A percentile compares a stretch with the other conserved stretches of the same genome.
These are phyloP conservation scores for Martes flavigula DNA, from an alignment of 2,797 vertebrate genomes.

Conservation along the genomic window DNA sequence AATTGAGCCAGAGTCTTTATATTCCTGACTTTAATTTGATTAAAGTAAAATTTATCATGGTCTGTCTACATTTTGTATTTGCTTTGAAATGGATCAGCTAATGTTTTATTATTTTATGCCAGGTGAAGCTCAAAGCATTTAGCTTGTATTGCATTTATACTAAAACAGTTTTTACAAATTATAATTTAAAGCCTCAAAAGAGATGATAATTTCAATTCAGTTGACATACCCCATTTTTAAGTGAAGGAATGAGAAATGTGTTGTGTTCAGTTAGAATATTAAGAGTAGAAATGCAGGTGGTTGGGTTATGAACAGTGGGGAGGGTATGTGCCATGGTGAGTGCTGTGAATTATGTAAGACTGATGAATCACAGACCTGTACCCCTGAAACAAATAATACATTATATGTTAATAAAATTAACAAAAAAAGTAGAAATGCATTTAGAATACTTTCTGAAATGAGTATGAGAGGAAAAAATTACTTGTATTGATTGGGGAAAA, in stretches of 20 bases:
- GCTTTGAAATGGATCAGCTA: constrained; percentile 38
- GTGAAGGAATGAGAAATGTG: background rate
- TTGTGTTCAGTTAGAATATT: background rate
- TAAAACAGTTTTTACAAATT: constrained; percentile 17
- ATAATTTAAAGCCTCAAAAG: background rate
- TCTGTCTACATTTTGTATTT: constrained; percentile 27
- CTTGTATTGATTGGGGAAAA: background rate
- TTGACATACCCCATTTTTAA: background rate
- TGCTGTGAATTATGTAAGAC: no score
- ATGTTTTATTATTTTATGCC: constrained; percentile 26
- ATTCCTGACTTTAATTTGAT: constrained; percentile 47
- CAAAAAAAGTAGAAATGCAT: background rate
- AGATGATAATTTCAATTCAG: background rate
- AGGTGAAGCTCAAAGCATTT: background rate
- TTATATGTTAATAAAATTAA: no score
- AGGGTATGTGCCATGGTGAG: no score
- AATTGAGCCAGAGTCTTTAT: constrained; percentile 30
- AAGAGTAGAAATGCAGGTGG: background rate
- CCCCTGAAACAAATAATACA: no score
- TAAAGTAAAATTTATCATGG: constrained; percentile 40
- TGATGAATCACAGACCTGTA: no score
- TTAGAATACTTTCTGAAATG: constrained; percentile 16
- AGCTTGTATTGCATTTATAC: background rate
- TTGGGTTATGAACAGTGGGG: no score
- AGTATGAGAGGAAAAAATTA: background rate